Evolutionary conservation across 2,113 vertebrate genomes (phyloP).

Genomic region (Phycodurus eques): DNA sequence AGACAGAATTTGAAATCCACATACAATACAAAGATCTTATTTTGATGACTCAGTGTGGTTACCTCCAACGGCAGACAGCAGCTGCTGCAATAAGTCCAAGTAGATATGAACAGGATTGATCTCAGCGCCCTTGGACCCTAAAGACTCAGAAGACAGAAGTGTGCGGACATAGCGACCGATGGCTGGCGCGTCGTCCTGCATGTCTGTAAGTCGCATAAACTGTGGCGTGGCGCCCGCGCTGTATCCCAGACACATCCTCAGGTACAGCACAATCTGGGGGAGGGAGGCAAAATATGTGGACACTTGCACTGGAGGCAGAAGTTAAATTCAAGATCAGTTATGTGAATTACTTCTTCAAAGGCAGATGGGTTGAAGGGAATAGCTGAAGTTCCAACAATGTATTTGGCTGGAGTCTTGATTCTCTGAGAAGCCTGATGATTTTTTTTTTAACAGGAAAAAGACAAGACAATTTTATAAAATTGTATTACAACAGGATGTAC

Average conservation of each 20-base stretch:
- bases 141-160: conserved; percentile 77
- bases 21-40: neutral
- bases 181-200: conserved; percentile 93
- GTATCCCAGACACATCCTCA: conserved; percentile 94
- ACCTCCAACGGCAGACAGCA: conserved; percentile 90
- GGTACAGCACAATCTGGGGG: conserved; percentile 87
- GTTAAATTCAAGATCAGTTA: neutral
- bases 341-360: conserved; percentile 84
- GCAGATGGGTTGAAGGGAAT: conserved; percentile 95
- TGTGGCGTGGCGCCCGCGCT: conserved; percentile 85
- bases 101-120: conserved; percentile 87
- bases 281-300: neutral
- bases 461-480: neutral
- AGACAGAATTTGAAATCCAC: neutral
- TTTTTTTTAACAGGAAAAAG: neutral
- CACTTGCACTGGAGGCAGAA: neutral
- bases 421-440: conserved; percentile 84
- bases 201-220: conserved; percentile 85
- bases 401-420: conserved; percentile 93
- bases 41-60: conserved; percentile 21
- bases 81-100: conserved; percentile 89
- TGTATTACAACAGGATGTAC: neutral
- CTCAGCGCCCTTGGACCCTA: conserved; percentile 79
- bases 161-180: conserved; percentile 87
- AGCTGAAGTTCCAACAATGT: conserved; percentile 83